Conservation (phyloP, 2,888 invertebrate species). For the Eilema caniola region DNA sequence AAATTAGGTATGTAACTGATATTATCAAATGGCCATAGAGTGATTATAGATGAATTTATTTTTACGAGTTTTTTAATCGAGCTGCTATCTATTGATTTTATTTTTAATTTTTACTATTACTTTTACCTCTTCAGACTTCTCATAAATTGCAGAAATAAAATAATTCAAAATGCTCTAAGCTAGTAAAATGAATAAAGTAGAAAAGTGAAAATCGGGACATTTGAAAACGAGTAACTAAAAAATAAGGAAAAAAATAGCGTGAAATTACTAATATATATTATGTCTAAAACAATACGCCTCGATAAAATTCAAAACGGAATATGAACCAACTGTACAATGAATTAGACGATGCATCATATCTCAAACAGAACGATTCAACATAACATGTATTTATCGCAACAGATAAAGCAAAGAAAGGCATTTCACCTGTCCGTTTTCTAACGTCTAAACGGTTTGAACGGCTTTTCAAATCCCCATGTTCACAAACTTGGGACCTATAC, state of each 20-base stretch:
- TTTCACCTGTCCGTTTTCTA: conserved; percentile 56
- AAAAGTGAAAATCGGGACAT: too few relatives aligned
- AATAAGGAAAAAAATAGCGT: too few relatives aligned
- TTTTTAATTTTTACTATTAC: not conserved
- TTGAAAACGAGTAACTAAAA: too few relatives aligned
- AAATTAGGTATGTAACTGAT: not conserved
- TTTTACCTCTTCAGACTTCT: too few relatives aligned
- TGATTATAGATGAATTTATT: not conserved
- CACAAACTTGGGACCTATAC: conserved; percentile 73
- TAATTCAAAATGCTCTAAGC: too few relatives aligned
- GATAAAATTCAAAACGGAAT: not conserved
- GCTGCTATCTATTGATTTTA: not conserved
- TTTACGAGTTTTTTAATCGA: not conserved
- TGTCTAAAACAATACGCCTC: not conserved
- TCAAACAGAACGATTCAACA: conserved; percentile 17
- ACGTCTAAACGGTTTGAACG: conserved; percentile 51
- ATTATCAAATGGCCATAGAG: not conserved
- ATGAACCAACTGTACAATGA: not conserved
- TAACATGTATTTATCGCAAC: conserved; percentile 14
- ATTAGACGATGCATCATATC: not conserved
- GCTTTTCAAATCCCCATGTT: conserved; percentile 73
- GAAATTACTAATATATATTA: too few relatives aligned
- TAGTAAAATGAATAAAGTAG: too few relatives aligned
- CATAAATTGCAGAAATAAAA: too few relatives aligned
- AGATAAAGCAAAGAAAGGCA: conserved; percentile 57